phyloP scores from a whole-genome alignment of 2,888 invertebrate genomes.

The Calameuta filiformis region DNA sequence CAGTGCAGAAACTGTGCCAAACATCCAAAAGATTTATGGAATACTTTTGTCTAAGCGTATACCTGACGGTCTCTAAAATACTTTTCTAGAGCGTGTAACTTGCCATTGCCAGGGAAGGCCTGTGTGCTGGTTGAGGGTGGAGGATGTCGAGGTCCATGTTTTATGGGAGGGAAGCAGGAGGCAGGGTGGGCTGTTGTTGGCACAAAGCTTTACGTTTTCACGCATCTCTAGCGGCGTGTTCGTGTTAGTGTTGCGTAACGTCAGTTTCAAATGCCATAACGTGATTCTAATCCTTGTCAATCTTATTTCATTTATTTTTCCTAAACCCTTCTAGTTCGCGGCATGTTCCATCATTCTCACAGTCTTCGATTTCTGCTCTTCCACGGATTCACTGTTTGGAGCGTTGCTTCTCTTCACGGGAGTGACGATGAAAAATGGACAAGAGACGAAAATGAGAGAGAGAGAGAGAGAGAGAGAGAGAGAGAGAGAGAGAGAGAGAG shows the following conservation, averaged over 20 bases:
- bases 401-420: too few relatives aligned
- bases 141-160: too few relatives aligned
- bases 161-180: neutral
- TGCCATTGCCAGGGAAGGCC: too few relatives aligned
- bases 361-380: too few relatives aligned
- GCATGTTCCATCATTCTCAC: too few relatives aligned
- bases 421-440: too few relatives aligned
- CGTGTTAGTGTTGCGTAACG: neutral
- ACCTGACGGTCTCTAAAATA: neutral
- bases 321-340: too few relatives aligned
- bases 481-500: neutral
- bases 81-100: slow-evolving; percentile 1
- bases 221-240: neutral
- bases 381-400: too few relatives aligned
- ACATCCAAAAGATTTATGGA: slow-evolving; percentile 38
- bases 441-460: too few relatives aligned
- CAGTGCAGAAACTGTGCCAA: slow-evolving; percentile 37
- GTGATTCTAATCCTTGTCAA: too few relatives aligned
- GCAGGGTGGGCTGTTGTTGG: neutral
- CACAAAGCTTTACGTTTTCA: slow-evolving; percentile 1
- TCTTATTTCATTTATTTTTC: too few relatives aligned
- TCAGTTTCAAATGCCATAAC: neutral
- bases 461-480: neutral
- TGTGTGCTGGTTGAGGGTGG: too few relatives aligned
- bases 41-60: slow-evolving; percentile 35